Percentiles rank a stretch among this genome's conserved stretches.
These are phyloP conservation scores for Ptychochromis oligacanthus DNA, from an alignment of 2,113 vertebrate species.

Conservation along the genomic window DNA sequence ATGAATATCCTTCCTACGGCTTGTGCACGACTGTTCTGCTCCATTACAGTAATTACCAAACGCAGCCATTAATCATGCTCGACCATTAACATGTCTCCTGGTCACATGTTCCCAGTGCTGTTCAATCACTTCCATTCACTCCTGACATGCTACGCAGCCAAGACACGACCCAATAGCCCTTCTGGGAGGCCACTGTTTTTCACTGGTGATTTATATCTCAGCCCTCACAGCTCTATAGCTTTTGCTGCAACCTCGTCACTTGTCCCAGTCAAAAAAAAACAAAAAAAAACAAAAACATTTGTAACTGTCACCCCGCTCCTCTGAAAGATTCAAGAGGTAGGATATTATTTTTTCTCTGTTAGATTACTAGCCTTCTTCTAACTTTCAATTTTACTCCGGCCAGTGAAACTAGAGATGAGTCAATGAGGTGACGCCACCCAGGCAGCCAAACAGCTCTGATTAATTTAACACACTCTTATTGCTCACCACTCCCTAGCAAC, in stretches of 20 bases:
- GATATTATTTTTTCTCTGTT: background rate
- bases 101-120: slow-evolving; percentile 26
- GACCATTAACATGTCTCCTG: slow-evolving; percentile 33
- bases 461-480: slow-evolving; percentile 10
- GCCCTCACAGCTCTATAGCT: slow-evolving; percentile 15
- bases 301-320: background rate
- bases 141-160: background rate
- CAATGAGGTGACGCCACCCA: slow-evolving; percentile 7
- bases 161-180: background rate
- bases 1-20: slow-evolving; percentile 20
- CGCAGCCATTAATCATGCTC: slow-evolving; percentile 36
- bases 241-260: slow-evolving; percentile 18
- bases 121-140: slow-evolving; percentile 15
- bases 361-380: background rate
- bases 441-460: slow-evolving; percentile 29
- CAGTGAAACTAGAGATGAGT: slow-evolving; percentile 7
- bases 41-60: slow-evolving; percentile 55
- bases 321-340: background rate
- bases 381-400: background rate
- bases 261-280: background rate
- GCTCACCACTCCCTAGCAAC: slow-evolving; percentile 42
- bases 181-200: slow-evolving; percentile 28
- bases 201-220: slow-evolving; percentile 34
- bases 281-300: background rate
- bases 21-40: slow-evolving; percentile 31